Evolutionary conservation across 2,797 vertebrate species (phyloP), one percentile per base, ranked within the genome.

Genomic region (Enteromius treurensis): DNA sequence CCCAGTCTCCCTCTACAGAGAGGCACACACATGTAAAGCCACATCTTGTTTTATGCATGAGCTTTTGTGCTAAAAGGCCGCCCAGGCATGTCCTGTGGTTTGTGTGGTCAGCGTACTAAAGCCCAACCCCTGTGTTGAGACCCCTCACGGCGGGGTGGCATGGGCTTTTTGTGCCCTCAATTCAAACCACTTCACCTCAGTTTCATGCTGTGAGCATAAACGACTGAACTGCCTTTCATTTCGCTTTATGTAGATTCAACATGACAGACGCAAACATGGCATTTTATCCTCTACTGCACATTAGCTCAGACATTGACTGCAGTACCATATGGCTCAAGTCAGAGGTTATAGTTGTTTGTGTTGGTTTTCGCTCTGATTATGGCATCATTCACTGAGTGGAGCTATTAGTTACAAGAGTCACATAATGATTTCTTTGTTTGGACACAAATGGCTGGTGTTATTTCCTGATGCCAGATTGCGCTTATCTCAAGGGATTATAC

Each of bases 371-470:
- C 75, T 78, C 65, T 62, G 75, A 70, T 83, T 70, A 83, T 68
- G 70, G 49, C 51, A 80, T 80, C 79, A 60, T 23, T 80, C 53
- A 80, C 79, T 60, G 53, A 83, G 65, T 78, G 53, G 21, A 64
- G 75, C 82, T 64, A 64, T 83, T 77, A 37, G 40, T 83, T 83
- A 79, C 82, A 70, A 70, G 64, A 83, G 65, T 71, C 76, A 79
- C 53, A 71, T 83, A 79, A 83, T 78, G 76, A 78, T 37, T 83
- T 62, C 67, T 78, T 83, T 83, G 82, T 83, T 83, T 83, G 67
- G 55, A 83, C 55, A 83, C 75, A 83, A 83, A 83, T 53, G 55
- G 53, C 82, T 83, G 65, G 51, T 49, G 81, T 78, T 78, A 83
- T 68, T 70, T 60, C 75, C 75, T 60, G 75, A 34, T 60, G 75